Evolutionary conservation across 2,888 invertebrate species (phyloP), one percentile per base, ranked within the genome.

Genomic region (Ecdyonurus torrentis): DNA sequence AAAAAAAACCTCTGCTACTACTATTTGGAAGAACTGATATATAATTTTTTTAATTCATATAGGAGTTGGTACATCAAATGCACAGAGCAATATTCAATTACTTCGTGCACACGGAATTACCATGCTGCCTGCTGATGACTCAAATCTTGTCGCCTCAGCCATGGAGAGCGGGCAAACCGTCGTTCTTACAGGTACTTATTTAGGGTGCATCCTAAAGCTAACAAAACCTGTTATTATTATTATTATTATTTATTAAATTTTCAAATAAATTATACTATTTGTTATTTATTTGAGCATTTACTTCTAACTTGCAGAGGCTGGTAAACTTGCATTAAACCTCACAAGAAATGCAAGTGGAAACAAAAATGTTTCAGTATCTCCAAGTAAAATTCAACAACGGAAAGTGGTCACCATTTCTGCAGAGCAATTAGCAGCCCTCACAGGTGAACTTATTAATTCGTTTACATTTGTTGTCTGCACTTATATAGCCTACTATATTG

Each of bases 81-180:
- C 22, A 5, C 19, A 55, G 22, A 55, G 55, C 55, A 55, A 55
- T n/a, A 73, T 87, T 66, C 82, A 84, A 72, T 78, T 92, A 74
- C 78, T 93, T 65, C 87, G 91, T 72, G 82, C 84, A 68, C 91
- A 92, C 75, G 92, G 91, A 66, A 91, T 92, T 70, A 86, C 89
- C 59, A 86, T 93, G 84, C 81, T 92, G 72, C 87, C 90, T 61
- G 79, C 84, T 23, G 91, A 91, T 73, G 84, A 85, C 68, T 82
- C 77, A 75, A 87, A 77, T 65, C 80, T 87, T 66, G 83, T 91
- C 64, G 85, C 86, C 67, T 85, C 83, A 65, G 91, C 91, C 37
- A 81, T 94, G 73, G 87, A 89, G 76, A 87, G 85, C 74, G 93
- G 93, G 1, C 86, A 91, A 71, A 89, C 89, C 65, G 83, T 93